Evolutionary conservation across 2,888 invertebrate genomes (phyloP).

Genomic region (Elaeidobius kamerunicus): DNA sequence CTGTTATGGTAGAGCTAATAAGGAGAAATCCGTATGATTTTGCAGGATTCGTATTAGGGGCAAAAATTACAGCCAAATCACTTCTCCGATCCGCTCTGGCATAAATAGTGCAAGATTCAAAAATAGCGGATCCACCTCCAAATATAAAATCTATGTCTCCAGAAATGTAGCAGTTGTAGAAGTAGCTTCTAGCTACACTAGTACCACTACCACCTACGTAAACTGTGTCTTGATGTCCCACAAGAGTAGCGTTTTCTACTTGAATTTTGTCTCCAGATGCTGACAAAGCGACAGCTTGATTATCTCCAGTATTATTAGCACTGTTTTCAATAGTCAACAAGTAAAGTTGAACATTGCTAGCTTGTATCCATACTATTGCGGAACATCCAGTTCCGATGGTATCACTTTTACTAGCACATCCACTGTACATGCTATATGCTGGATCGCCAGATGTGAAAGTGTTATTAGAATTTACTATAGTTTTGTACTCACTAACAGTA

Average conservation of each 20-base stretch:
- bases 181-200: conserved; percentile 4
- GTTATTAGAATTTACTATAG: conserved; percentile 5
- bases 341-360: conserved; percentile 13
- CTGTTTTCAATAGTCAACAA: conserved; percentile 15
- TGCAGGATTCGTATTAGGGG: conserved; percentile 13
- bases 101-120: conserved; percentile 14
- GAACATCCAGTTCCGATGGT: conserved; percentile 22
- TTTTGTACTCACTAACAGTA: conserved; percentile 11
- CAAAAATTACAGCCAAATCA: conserved; percentile 10
- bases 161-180: conserved; percentile 10
- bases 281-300: conserved; percentile 19
- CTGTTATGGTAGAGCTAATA: conserved; percentile 13
- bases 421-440: conserved; percentile 16
- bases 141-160: conserved; percentile 23
- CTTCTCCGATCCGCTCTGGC: conserved; percentile 11
- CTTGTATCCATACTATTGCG: conserved; percentile 13
- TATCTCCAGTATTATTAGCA: conserved; percentile 3
- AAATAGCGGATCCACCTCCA: conserved; percentile 14
- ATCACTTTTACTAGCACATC: conserved; percentile 15
- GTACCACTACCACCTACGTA: conserved; percentile 7
- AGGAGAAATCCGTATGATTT: conserved; percentile 15
- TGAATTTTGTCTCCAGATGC: conserved; percentile 13
- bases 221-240: conserved; percentile 20
- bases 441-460: conserved; percentile 14
- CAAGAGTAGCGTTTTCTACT: conserved; percentile 11